A percentile compares a stretch with the other conserved stretches of the same genome.
Evolutionary conservation across 1,140 invertebrate species (phyloP).

Genomic region (Aphidius ervi): DNA sequence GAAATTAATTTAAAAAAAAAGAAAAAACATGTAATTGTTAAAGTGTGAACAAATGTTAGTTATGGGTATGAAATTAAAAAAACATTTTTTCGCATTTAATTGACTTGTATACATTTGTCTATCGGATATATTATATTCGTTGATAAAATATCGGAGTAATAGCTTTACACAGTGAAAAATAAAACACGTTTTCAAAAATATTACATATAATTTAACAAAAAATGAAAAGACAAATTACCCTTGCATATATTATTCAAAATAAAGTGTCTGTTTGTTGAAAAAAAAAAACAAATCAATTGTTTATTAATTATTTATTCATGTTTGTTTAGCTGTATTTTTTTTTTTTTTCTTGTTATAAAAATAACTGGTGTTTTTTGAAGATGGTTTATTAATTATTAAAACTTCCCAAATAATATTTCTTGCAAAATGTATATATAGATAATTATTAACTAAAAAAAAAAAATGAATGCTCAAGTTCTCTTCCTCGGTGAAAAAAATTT

Average conservation of each 20-base stretch:
- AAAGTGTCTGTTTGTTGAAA: constrained; percentile 51
- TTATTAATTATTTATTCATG: constrained; percentile 5
- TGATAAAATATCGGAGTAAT: constrained; percentile 23
- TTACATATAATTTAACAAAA: constrained; percentile 13
- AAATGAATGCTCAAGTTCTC: constrained; percentile 14
- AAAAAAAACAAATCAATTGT: constrained; percentile 24
- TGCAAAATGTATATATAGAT: no score
- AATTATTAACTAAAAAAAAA: background rate
- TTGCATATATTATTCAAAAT: constrained; percentile 26
- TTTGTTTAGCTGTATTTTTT: background rate
- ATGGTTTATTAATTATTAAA: background rate
- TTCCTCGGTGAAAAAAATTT: constrained; percentile 12
- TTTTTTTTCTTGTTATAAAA: background rate
- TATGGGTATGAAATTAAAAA: constrained; percentile 4
- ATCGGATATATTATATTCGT: constrained; percentile 7
- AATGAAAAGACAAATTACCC: constrained; percentile 12
- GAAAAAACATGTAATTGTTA: constrained; percentile 26
- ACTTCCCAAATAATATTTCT: background rate
- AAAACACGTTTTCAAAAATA: constrained; percentile 35
- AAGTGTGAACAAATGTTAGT: constrained; percentile 29
- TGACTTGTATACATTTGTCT: background rate
- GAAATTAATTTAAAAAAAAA: constrained; percentile 18
- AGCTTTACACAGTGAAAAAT: constrained; percentile 36
- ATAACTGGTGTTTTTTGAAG: background rate
- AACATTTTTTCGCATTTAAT: constrained; percentile 1